Evolutionary conservation across 2,797 vertebrate species (phyloP), one percentile per base, ranked within the genome.

Genomic region (Semaprochilodus insignis): DNA sequence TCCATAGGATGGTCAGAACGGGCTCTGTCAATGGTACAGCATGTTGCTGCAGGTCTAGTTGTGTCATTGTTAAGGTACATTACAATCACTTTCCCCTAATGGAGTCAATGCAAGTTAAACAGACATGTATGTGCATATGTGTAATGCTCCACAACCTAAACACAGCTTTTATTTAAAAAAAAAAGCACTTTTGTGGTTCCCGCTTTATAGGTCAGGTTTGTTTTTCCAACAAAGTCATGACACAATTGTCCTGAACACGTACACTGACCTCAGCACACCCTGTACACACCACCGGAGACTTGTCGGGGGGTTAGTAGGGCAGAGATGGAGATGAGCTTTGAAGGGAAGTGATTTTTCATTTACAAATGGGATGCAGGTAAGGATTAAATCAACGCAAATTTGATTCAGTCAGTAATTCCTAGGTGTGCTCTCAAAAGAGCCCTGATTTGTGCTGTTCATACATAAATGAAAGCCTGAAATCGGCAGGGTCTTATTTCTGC

Each of bases 331-430:
- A 65, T 48, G 21, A 48, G 54, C 10, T 79, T 40, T 59, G 52
- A 59, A 36, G 62, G 72, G 59, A 63, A 76, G 57, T 78, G 77
- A 70, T 75, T 77, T 57, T 83, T 71, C 71, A 80, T 80, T 62
- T 70, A 34, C 65, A 81, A 82, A 72, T 76, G 70, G 81, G 66
- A 72, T 84, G 36, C 34, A 59, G 52, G 67, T 36, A 36, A 1
- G 54, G 44, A 60, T 74, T 73, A 15, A 73, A 81, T 77, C 25
- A 77, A 77, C 59, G 66, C 60, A 65, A 65, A 65, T 65, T 51
- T 65, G 44, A 66, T 77, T 77, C 75, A 77, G 74, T 52, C 40
- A 19, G 60, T 62, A 62, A 62, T 76, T 74, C 71, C 51, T 54
- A 36, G 52, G 71, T 57, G 71, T 74, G 55, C 54, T 74, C 54